These are phyloP conservation scores for Sebastiscus tertius DNA, from an alignment of 2,797 vertebrate genomes.

Conservation along the genomic window DNA sequence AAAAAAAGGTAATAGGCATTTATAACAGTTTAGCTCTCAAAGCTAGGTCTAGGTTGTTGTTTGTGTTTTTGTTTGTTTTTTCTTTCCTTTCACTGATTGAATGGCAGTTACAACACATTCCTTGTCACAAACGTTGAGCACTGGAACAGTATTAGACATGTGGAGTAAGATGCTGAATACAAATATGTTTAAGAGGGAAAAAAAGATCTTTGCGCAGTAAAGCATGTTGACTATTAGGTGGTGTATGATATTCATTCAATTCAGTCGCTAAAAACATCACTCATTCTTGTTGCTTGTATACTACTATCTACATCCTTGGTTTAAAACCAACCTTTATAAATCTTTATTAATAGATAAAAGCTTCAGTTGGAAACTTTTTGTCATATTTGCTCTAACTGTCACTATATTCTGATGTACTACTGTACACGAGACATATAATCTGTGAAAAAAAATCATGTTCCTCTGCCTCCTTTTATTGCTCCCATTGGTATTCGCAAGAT, in stretches of 20 bases:
- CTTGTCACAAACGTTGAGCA: not conserved
- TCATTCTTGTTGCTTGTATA: not conserved
- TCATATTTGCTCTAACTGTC: no score
- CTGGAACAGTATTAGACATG: not conserved
- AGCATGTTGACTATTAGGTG: slow-evolving; percentile 26
- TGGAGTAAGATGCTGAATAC: not conserved
- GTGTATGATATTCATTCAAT: not conserved
- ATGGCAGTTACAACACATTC: not conserved
- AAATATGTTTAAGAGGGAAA: not conserved
- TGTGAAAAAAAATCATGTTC: no score
- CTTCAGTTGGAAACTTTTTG: no score
- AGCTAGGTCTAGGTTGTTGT: not conserved
- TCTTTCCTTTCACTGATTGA: not conserved
- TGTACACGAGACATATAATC: no score
- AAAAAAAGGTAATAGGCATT: not conserved
- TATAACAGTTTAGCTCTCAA: not conserved
- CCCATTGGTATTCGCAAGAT: no score
- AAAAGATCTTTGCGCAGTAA: not conserved
- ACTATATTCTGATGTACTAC: no score
- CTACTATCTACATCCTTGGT: not conserved
- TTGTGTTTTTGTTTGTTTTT: not conserved
- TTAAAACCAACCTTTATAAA: not conserved
- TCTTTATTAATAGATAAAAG: not conserved
- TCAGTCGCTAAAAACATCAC: not conserved
- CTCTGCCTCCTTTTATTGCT: no score